A percentile compares a stretch with the other conserved stretches of the same genome.
Evolutionary conservation across 1,140 invertebrate genomes (phyloP).

Genomic region (Drosophila aff.): DNA sequence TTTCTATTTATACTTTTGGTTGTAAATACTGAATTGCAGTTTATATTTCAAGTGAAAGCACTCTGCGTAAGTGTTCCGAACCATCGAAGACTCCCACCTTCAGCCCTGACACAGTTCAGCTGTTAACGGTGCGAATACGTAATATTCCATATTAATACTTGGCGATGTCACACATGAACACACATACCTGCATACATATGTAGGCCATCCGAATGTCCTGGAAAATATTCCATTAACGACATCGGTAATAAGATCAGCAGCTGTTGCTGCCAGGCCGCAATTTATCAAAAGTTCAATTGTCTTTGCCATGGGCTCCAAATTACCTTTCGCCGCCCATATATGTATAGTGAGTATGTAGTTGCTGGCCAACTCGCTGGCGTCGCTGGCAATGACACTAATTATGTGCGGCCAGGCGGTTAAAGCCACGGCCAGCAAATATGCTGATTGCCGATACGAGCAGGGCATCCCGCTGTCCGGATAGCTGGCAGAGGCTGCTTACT

Average conservation of each 20-base stretch:
- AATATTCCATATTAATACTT: slow-evolving; percentile 38
- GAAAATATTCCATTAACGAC: slow-evolving; percentile 57
- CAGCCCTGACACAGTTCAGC: slow-evolving; percentile 18
- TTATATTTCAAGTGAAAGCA: neutral
- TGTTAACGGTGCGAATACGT: slow-evolving; percentile 49
- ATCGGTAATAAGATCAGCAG: slow-evolving; percentile 65
- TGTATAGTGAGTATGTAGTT: neutral
- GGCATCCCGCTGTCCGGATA: neutral
- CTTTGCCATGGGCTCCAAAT: slow-evolving; percentile 40
- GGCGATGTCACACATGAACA: slow-evolving; percentile 6
- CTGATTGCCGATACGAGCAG: slow-evolving; percentile 37
- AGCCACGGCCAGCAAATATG: slow-evolving; percentile 52
- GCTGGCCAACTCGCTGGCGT: slow-evolving; percentile 36
- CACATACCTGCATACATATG: neutral
- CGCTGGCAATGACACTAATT: slow-evolving; percentile 71
- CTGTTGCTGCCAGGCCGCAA: slow-evolving; percentile 51
- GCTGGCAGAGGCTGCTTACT: slow-evolving; percentile 15
- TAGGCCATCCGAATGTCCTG: slow-evolving; percentile 5
- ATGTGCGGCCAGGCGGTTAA: slow-evolving; percentile 59
- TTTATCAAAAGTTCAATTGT: slow-evolving; percentile 74
- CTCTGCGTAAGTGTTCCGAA: neutral
- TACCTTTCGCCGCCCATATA: slow-evolving; percentile 24
- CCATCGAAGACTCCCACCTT: neutral
- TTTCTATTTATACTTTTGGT: neutral
- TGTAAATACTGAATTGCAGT: neutral